Evolutionary conservation across 2,113 vertebrate genomes (phyloP), one percentile per base, ranked within the genome.

Genomic region (Leptocoma aspasia): DNA sequence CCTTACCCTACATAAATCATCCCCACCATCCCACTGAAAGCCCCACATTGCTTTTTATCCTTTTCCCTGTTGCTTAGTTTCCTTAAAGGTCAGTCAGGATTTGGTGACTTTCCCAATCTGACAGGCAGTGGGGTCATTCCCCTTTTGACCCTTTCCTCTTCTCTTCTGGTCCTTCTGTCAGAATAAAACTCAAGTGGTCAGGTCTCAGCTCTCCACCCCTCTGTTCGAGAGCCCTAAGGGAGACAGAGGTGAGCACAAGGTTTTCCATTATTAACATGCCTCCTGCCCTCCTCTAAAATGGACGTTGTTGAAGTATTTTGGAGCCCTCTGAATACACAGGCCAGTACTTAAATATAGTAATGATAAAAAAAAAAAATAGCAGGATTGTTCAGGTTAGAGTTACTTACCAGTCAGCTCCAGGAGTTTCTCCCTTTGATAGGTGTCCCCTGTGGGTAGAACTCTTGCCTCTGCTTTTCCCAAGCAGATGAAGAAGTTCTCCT

Each of bases 351-450:
- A 86, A 77, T 21, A 73, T 4, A 47, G 2, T 33, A 77, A 65
- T 42, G 26, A 78, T 61, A 7, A 33, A 57, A 30, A n/a, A 23
- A 7, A 44, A 24, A 15, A 50, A 42, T 2, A 17, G 5, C 54
- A 63, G 59, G 37, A 84, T 87, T 72, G 3, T 73, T 80, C 50
- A 77, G 44, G 30, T 88, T 82, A 70, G 68, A 90, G 80, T 91
- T 52, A 94, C 90, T 95, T 83, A 96, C 90, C 92, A 64, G 45
- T 9, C 35, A 82, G 42, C 44, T 86, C 78, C 82, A 72, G 53
- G 37, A 82, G 13, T 26, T 95, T 73, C 26, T 82, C 80, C 53
- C 26, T 65, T 71, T 90, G 30, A 5, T 37, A 21, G 22, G 3
- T 59, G 35, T 82, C 14, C 30, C 28, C 31, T 83, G 68, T 24